phyloP scores from a whole-genome alignment of 2,888 invertebrate genomes.

The Meliscaeva auricollis region DNA sequence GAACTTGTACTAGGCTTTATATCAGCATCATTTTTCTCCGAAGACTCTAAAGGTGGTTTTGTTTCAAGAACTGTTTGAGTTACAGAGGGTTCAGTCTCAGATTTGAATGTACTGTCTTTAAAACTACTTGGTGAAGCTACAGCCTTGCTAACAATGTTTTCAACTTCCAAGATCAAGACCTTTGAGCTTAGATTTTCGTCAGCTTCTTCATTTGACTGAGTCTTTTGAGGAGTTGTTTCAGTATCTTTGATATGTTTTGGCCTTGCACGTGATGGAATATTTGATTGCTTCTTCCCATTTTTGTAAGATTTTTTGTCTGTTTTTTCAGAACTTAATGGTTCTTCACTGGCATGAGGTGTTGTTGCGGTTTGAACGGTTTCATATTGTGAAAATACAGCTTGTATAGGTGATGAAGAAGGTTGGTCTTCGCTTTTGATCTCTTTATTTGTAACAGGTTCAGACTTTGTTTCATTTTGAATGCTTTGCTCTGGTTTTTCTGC shows the following conservation, averaged over 20 bases:
- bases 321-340: not conserved
- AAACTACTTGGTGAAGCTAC: too few species aligned
- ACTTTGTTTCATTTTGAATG: too few species aligned
- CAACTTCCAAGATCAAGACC: too few species aligned
- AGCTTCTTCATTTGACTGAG: not conserved
- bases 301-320: not conserved
- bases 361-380: not conserved
- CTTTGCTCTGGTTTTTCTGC: not conserved
- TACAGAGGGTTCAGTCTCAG: not conserved
- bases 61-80: too few species aligned
- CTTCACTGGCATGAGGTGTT: not conserved
- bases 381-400: not conserved
- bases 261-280: conserved; percentile 43
- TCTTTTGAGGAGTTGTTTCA: not conserved
- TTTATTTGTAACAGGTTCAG: too few species aligned
- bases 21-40: not conserved
- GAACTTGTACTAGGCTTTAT: conserved; percentile 17
- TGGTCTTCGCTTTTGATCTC: not conserved
- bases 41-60: not conserved
- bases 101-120: too few species aligned
- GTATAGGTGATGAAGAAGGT: not conserved
- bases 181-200: not conserved
- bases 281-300: conserved; percentile 20
- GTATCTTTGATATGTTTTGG: not conserved
- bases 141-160: too few species aligned